phyloP scores from a whole-genome alignment of 2,888 invertebrate species.

The Caenorhabditis sp. region DNA sequence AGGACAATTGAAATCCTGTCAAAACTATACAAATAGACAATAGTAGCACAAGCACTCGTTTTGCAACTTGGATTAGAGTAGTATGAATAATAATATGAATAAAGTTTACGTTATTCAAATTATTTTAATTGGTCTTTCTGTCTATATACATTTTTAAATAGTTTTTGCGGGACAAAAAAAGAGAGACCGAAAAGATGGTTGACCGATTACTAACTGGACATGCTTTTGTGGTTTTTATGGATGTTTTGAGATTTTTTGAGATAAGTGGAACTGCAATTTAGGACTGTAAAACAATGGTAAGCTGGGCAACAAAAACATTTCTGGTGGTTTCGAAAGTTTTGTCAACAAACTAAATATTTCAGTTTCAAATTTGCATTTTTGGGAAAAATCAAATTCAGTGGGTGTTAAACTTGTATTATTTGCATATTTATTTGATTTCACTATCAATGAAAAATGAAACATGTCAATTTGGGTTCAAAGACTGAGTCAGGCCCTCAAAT shows the following conservation, averaged over 20 bases:
- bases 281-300: too few species aligned
- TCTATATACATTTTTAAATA: not conserved
- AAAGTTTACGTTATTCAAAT: not conserved
- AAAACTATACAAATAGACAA: not conserved
- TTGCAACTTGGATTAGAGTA: slow-evolving; percentile 2
- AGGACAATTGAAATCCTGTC: not conserved
- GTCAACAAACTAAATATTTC: too few species aligned
- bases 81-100: not conserved
- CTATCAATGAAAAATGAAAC: too few species aligned
- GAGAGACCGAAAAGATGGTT: slow-evolving; percentile 23
- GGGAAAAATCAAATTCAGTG: too few species aligned
- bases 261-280: too few species aligned
- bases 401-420: too few species aligned
- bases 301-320: too few species aligned
- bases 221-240: not conserved
- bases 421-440: too few species aligned
- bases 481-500: too few species aligned
- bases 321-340: too few species aligned
- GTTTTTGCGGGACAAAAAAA: not conserved
- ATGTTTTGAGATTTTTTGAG: slow-evolving; percentile 2
- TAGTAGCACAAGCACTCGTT: not conserved
- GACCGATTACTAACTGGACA: slow-evolving; percentile 33
- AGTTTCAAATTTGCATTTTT: too few species aligned
- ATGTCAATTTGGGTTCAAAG: too few species aligned
- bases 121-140: not conserved